These are phyloP conservation scores for Heterodera schachtii DNA, from an alignment of 1,140 invertebrate genomes.

Conservation along the genomic window DNA sequence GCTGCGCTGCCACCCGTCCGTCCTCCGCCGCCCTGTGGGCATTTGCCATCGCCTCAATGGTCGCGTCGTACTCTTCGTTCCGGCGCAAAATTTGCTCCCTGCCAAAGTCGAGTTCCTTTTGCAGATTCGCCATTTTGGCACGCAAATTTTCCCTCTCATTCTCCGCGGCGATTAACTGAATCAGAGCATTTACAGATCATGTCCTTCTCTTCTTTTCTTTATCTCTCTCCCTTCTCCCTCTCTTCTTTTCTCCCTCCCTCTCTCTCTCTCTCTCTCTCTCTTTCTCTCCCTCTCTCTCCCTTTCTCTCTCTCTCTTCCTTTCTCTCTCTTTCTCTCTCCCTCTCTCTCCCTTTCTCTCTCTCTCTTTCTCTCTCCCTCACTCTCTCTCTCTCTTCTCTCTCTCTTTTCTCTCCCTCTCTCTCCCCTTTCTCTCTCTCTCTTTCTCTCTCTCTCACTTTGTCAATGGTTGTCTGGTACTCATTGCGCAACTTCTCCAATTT, in stretches of 20 bases:
- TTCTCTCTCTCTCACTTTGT: constrained; percentile 50
- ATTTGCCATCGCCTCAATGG: constrained; percentile 61
- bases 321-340: background rate
- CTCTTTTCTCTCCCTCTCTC: too few species aligned
- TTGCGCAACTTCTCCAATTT: constrained; percentile 59
- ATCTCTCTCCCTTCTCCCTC: too few species aligned
- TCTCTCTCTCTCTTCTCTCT: too few species aligned
- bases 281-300: too few species aligned
- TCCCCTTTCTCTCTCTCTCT: background rate
- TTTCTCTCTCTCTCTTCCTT: background rate
- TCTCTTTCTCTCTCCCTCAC: too few species aligned
- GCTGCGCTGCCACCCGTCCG: constrained; percentile 59
- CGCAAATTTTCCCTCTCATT: constrained; percentile 56
- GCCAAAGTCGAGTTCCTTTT: constrained; percentile 63
- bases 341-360: too few species aligned
- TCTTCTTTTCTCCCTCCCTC: too few species aligned
- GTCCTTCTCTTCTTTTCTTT: too few species aligned
- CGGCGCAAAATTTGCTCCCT: constrained; percentile 64
- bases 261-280: too few species aligned
- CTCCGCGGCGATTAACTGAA: constrained; percentile 60
- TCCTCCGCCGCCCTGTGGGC: constrained; percentile 60
- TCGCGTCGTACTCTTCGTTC: constrained; percentile 62
- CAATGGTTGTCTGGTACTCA: constrained; percentile 60
- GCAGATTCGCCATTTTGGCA: constrained; percentile 50
- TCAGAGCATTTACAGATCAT: background rate